Evolutionary conservation across 1,140 invertebrate species (phyloP).

Genomic region (Cryptotermes secundus): DNA sequence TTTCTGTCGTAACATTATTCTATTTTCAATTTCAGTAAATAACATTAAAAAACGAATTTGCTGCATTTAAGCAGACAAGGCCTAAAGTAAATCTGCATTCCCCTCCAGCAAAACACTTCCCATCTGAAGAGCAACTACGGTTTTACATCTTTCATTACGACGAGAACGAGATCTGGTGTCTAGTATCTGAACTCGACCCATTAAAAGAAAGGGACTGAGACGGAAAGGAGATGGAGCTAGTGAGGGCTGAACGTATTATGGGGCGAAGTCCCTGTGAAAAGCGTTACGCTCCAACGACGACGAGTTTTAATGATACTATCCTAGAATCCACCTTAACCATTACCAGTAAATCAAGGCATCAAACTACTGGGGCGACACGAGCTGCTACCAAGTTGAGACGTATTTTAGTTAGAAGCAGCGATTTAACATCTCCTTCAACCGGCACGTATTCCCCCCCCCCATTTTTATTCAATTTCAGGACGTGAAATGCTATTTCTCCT

Average conservation of each 20-base stretch:
- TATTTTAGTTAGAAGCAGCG: background rate
- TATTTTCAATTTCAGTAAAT: too few species aligned
- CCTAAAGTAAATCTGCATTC: too few species aligned
- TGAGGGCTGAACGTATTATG: background rate
- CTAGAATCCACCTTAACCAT: background rate
- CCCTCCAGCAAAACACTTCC: background rate
- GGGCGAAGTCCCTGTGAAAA: background rate
- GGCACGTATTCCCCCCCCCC: background rate
- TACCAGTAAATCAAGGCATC: constrained; percentile 8
- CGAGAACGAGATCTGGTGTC: background rate
- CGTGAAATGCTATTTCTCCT: background rate
- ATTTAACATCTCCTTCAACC: background rate
- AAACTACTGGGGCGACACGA: background rate
- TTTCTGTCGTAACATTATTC: too few species aligned
- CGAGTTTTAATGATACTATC: background rate
- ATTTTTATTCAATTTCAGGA: constrained; percentile 3
- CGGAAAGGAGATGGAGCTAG: background rate
- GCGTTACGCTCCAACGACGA: background rate
- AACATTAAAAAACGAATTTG: too few species aligned
- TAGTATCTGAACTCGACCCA: background rate
- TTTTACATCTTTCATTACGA: background rate
- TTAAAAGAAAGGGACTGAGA: background rate
- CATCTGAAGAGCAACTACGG: background rate
- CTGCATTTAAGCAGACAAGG: too few species aligned
- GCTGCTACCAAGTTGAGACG: background rate